These are phyloP conservation scores for Chymomyza procnemis DNA, from an alignment of 2,888 invertebrate genomes.

Conservation along the genomic window DNA sequence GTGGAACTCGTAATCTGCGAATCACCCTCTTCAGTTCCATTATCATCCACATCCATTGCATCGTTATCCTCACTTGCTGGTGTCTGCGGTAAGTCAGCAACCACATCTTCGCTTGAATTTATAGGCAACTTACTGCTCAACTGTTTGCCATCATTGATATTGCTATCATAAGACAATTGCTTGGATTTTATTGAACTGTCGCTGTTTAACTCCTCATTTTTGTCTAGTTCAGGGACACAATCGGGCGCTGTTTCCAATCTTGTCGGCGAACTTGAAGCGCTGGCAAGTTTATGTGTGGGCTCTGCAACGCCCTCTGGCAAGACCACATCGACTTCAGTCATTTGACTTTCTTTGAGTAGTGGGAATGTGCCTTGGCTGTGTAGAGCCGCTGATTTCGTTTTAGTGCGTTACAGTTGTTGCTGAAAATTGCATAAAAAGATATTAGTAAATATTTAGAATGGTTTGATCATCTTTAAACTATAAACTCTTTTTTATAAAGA, in stretches of 20 bases:
- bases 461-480: background rate
- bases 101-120: slow-evolving; percentile 41
- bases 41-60: slow-evolving; percentile 61
- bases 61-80: slow-evolving; percentile 25
- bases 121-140: slow-evolving; percentile 25
- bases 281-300: slow-evolving; percentile 58
- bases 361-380: slow-evolving; percentile 38
- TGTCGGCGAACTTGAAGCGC: slow-evolving; percentile 10
- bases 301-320: slow-evolving; percentile 73
- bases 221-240: background rate
- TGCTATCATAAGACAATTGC: slow-evolving; percentile 34
- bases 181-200: slow-evolving; percentile 46
- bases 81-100: slow-evolving; percentile 31
- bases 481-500: background rate
- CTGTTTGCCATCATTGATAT: slow-evolving; percentile 53
- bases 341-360: slow-evolving; percentile 56
- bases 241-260: slow-evolving; percentile 16
- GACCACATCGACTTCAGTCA: slow-evolving; percentile 75
- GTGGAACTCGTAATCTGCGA: slow-evolving; percentile 76
- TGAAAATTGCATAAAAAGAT: background rate
- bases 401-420: background rate
- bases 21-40: slow-evolving; percentile 51
- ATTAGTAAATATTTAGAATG: background rate
- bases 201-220: slow-evolving; percentile 39
- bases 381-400: slow-evolving; percentile 2